Percentiles rank a stretch among this genome's conserved stretches.
Conservation (phyloP, 2,113 vertebrate genomes). For the Saguinus midas region DNA sequence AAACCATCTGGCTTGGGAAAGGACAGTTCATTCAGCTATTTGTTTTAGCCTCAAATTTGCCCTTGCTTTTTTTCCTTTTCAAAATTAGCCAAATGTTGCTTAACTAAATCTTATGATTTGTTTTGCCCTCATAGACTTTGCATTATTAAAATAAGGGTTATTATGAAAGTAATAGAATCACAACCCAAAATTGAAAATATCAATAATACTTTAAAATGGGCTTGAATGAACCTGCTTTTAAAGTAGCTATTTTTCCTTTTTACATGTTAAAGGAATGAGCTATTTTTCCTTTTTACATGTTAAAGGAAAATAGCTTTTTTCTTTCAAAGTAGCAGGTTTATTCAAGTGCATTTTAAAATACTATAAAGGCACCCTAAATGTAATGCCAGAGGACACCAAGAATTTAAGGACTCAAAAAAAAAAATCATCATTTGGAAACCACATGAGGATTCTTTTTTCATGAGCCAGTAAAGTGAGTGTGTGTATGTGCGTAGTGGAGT, state of each 20-base stretch:
- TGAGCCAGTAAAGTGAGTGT: too few species aligned
- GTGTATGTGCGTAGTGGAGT: too few species aligned
- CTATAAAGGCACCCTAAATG: neutral
- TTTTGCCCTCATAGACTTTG: neutral
- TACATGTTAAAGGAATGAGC: too few species aligned
- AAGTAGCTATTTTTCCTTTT: too few species aligned
- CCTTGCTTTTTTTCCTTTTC: neutral
- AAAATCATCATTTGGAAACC: neutral
- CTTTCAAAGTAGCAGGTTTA: neutral
- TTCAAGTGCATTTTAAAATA: neutral
- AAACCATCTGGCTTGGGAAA: neutral
- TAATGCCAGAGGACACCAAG: neutral
- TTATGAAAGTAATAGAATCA: slow-evolving; percentile 6
- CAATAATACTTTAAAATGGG: too few species aligned
- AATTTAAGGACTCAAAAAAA: neutral
- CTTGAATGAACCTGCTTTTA: too few species aligned
- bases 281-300: too few species aligned
- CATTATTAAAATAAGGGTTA: slow-evolving; percentile 13
- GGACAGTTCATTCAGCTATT: neutral
- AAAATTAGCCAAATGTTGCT: slow-evolving; percentile 11
- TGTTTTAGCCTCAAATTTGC: neutral
- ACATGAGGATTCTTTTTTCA: too few species aligned
- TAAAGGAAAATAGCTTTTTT: too few species aligned
- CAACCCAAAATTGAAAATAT: neutral
- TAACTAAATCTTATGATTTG: neutral